These are phyloP conservation scores for Tupaia chinensis DNA, from an alignment of 2,113 vertebrate genomes.

Conservation along the genomic window DNA sequence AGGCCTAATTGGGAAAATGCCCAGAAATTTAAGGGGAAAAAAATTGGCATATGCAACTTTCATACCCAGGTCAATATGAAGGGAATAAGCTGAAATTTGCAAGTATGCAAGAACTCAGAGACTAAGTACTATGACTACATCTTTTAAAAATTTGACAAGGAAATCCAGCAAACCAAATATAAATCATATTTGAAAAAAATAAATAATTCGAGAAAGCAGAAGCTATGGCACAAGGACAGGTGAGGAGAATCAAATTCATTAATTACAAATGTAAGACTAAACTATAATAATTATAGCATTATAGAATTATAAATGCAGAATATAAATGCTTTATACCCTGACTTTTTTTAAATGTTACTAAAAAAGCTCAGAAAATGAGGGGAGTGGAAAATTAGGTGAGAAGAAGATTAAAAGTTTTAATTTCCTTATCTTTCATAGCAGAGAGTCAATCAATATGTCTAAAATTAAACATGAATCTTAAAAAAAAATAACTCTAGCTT, in stretches of 20 bases:
- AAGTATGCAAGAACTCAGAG: neutral
- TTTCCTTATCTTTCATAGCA: constrained; percentile 81
- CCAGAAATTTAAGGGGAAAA: neutral
- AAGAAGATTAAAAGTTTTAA: constrained; percentile 80
- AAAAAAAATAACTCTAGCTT: constrained; percentile 51
- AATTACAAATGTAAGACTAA: constrained; percentile 59
- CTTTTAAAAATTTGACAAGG: neutral
- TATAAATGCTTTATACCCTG: constrained; percentile 58
- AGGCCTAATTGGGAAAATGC: neutral
- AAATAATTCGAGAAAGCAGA: constrained; percentile 52
- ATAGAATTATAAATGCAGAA: constrained; percentile 50
- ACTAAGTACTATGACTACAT: neutral
- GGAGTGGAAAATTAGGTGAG: constrained; percentile 70
- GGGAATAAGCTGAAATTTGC: neutral
- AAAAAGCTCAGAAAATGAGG: constrained; percentile 64
- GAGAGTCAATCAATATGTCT: constrained; percentile 76
- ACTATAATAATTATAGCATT: constrained; percentile 49
- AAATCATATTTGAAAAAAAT: constrained; percentile 12
- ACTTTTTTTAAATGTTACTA: constrained; percentile 33
- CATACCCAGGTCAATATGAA: neutral
- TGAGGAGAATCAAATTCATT: constrained; percentile 2
- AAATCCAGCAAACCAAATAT: constrained; percentile 11
- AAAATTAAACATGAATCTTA: constrained; percentile 78
- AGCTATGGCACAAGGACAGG: neutral
- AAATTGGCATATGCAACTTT: neutral